Conservation (phyloP, 2,113 vertebrate genomes). For the Plestiodon gilberti region DNA sequence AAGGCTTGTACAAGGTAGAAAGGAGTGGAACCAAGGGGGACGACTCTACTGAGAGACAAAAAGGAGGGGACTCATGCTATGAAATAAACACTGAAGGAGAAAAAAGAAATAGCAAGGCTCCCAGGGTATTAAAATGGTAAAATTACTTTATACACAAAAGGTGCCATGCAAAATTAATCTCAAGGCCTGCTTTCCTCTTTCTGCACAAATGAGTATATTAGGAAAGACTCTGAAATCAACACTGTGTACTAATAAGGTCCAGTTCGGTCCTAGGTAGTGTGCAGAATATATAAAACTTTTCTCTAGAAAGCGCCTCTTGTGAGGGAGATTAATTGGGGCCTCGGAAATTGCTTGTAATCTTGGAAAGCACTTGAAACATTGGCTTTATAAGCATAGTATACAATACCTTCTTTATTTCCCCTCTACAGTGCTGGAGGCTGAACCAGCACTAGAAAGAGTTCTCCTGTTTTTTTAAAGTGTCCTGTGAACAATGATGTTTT, state of each 20-base stretch:
- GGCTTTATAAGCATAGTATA: neutral
- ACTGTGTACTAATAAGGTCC: neutral
- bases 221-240: neutral
- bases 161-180: neutral
- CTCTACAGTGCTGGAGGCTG: neutral
- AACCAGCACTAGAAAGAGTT: neutral
- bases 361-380: conserved; percentile 8
- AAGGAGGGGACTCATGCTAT: neutral
- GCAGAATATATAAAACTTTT: neutral
- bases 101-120: neutral
- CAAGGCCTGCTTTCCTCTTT: neutral
- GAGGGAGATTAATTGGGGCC: conserved; percentile 7
- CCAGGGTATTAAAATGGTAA: neutral
- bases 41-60: neutral
- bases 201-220: neutral
- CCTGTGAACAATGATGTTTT: neutral
- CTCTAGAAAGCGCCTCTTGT: neutral
- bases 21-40: neutral
- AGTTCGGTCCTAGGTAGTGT: neutral
- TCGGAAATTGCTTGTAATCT: conserved; percentile 4
- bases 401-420: conserved; percentile 2
- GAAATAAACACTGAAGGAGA: neutral
- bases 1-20: neutral
- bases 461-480: neutral
- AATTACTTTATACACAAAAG: neutral